Conservation (phyloP, 1,140 invertebrate genomes). For the Drosophila subobscura region DNA sequence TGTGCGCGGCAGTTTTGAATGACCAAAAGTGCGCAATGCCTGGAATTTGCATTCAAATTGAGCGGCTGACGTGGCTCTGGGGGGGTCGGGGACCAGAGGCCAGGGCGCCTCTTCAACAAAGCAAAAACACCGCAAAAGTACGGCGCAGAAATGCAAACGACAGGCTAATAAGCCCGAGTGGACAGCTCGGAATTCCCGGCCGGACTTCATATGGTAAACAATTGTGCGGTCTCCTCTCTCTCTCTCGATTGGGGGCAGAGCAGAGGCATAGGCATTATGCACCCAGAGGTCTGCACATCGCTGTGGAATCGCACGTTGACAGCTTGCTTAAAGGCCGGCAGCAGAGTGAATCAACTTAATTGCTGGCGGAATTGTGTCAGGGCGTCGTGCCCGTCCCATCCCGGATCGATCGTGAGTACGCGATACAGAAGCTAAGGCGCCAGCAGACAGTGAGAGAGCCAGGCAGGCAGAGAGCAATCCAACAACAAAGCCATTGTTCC, state of each 20-base stretch:
- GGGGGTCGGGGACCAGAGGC: constrained; percentile 10
- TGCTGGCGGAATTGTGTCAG: constrained; percentile 78
- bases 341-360: constrained; percentile 67
- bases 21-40: constrained; percentile 63
- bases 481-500: constrained; percentile 54
- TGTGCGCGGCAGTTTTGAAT: constrained; percentile 65
- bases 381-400: constrained; percentile 1
- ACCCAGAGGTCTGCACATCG: constrained; percentile 31
- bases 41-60: constrained; percentile 79
- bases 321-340: constrained; percentile 71
- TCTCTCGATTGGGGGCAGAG: constrained; percentile 37
- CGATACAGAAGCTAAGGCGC: constrained; percentile 52
- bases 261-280: constrained; percentile 52
- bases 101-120: constrained; percentile 34
- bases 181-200: constrained; percentile 73
- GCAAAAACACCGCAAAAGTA: constrained; percentile 70
- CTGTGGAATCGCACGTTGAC: constrained; percentile 46
- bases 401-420: constrained; percentile 52
- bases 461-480: too few relatives aligned
- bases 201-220: constrained; percentile 77
- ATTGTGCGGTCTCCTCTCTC: constrained; percentile 38
- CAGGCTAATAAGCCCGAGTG: constrained; percentile 76
- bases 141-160: constrained; percentile 77
- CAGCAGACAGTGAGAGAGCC: not conserved
- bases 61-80: constrained; percentile 6